phyloP scores from a whole-genome alignment of 2,797 vertebrate species.

The Phaenicophaeus curvirostris region DNA sequence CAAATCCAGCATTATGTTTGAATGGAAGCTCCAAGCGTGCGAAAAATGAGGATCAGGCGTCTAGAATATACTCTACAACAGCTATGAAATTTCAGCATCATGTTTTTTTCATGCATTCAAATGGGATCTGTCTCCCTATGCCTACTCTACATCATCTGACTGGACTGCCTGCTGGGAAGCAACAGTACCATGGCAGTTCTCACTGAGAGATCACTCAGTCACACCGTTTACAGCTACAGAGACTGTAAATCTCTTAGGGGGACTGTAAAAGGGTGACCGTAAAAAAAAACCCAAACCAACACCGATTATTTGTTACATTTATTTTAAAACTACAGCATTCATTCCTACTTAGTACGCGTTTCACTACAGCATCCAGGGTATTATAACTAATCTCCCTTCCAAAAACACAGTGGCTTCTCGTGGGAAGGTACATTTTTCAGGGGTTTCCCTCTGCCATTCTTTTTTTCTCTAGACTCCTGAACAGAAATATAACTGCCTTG shows the following conservation, averaged over 20 bases:
- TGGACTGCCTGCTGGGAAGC: constrained; percentile 69
- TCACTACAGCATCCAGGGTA: neutral
- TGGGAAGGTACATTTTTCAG: neutral
- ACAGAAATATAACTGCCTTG: neutral
- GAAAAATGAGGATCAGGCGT: constrained; percentile 44
- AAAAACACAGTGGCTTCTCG: neutral
- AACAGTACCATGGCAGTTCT: constrained; percentile 45
- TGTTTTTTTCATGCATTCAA: constrained; percentile 75
- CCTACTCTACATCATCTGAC: constrained; percentile 57
- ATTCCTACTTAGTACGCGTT: constrained; percentile 35
- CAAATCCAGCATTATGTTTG: constrained; percentile 52
- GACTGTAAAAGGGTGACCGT: constrained; percentile 8
- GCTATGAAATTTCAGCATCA: constrained; percentile 67
- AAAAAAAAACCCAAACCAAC: neutral
- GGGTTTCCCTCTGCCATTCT: neutral
- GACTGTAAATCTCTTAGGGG: constrained; percentile 40
- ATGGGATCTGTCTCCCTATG: constrained; percentile 58
- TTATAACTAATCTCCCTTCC: neutral
- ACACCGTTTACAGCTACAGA: constrained; percentile 30
- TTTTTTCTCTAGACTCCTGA: neutral
- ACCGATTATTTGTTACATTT: constrained; percentile 41
- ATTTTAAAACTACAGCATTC: constrained; percentile 7
- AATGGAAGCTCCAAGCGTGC: constrained; percentile 28
- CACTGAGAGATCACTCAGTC: constrained; percentile 62
- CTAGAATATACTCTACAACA: constrained; percentile 54